These are phyloP conservation scores for Drosophila aldrichi DNA, from an alignment of 2,888 invertebrate genomes.

Conservation along the genomic window DNA sequence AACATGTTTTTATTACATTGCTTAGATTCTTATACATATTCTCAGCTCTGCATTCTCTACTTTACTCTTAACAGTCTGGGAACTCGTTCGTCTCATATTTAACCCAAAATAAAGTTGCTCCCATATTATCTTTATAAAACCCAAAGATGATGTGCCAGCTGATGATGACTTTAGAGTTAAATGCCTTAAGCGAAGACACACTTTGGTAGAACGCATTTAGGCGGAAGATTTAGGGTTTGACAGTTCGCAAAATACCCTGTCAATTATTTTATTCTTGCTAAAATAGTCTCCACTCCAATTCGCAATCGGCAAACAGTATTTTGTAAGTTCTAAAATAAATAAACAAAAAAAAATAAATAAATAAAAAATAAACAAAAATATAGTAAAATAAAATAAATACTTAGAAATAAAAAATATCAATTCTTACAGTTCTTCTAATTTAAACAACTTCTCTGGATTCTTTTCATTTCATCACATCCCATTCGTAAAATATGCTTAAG, in stretches of 20 bases:
- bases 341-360: too few species aligned
- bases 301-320: too few species aligned
- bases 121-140: neutral
- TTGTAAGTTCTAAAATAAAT: too few species aligned
- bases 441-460: neutral
- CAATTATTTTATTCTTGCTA: neutral
- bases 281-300: too few species aligned
- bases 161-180: constrained; percentile 40
- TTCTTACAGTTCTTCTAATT: neutral
- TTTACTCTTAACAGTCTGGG: constrained; percentile 3
- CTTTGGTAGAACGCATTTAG: constrained; percentile 29
- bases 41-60: neutral
- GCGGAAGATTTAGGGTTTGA: neutral
- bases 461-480: neutral
- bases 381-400: neutral
- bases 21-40: neutral
- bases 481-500: neutral
- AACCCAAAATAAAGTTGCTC: constrained; percentile 1
- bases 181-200: constrained; percentile 28
- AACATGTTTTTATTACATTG: neutral
- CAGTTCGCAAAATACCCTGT: neutral
- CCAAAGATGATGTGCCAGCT: constrained; percentile 23
- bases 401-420: neutral
- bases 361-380: too few species aligned
- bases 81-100: neutral